Conservation (phyloP, 1,140 invertebrate genomes). For the Hestina assimilis region DNA sequence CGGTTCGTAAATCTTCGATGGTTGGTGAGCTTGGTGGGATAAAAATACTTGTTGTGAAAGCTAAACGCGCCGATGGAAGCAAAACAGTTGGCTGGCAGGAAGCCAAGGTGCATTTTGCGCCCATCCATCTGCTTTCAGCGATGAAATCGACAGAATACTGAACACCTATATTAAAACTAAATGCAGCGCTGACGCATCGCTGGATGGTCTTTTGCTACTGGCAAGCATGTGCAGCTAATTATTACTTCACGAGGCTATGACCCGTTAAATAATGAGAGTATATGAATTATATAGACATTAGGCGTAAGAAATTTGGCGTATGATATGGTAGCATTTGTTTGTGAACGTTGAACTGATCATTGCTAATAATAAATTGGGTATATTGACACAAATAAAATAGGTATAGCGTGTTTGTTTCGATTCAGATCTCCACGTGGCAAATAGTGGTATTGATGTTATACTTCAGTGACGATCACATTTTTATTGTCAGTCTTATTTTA, state of each 20-base stretch:
- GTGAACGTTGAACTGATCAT: not conserved
- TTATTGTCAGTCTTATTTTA: no score
- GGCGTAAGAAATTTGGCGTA: constrained; percentile 2
- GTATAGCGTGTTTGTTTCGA: no score
- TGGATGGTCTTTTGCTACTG: not conserved
- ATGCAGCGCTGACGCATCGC: constrained; percentile 4
- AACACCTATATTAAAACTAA: not conserved
- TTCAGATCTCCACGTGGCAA: no score
- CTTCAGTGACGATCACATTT: no score
- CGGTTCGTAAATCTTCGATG: constrained; percentile 35
- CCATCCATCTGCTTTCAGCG: constrained; percentile 21
- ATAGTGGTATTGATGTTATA: no score
- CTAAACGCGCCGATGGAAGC: constrained; percentile 29
- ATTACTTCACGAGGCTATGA: constrained; percentile 23
- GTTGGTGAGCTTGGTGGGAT: constrained; percentile 26
- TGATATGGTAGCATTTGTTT: constrained; percentile 1
- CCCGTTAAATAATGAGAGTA: constrained; percentile 16
- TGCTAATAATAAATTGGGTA: not conserved
- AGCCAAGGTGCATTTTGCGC: constrained; percentile 26
- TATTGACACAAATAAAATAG: not conserved
- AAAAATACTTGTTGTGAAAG: constrained; percentile 42
- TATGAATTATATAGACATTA: constrained; percentile 1
- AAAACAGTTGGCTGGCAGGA: constrained; percentile 32
- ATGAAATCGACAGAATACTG: not conserved
- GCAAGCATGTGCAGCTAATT: constrained; percentile 19